Percentiles rank a stretch among this genome's conserved stretches.
phyloP scores from a whole-genome alignment of 2,797 vertebrate genomes.

The Tragelaphus oryx region DNA sequence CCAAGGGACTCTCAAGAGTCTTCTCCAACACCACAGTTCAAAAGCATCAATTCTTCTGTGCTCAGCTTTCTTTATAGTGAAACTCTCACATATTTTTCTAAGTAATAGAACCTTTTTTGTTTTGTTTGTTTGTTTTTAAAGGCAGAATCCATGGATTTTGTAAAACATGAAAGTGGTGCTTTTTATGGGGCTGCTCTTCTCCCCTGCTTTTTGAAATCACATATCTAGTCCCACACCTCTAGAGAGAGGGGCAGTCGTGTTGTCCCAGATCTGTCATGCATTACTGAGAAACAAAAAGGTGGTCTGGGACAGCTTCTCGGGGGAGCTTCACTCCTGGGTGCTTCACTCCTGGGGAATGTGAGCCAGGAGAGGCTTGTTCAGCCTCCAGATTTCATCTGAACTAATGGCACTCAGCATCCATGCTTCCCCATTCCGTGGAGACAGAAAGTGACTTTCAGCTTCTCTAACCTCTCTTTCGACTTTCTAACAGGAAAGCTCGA shows the following conservation, averaged over 20 bases:
- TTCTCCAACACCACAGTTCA: no score
- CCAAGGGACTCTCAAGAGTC: no score
- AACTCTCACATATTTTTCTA: background rate
- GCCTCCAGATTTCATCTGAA: background rate
- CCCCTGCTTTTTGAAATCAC: background rate
- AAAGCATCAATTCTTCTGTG: no score
- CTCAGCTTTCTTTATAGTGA: no score
- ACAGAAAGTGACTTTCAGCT: background rate
- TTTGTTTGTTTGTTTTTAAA: background rate
- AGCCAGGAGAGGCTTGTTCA: background rate
- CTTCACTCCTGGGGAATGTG: background rate
- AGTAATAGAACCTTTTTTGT: background rate
- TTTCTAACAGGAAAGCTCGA: slow-evolving; percentile 15
- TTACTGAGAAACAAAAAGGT: background rate
- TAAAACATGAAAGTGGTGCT: background rate
- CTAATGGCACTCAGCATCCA: background rate
- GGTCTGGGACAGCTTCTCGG: background rate
- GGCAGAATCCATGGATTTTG: background rate
- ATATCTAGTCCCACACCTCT: background rate
- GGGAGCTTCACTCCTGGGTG: background rate
- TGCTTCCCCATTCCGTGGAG: background rate
- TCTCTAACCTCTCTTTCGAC: background rate
- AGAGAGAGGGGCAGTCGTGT: background rate
- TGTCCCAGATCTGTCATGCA: background rate
- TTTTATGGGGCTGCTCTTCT: background rate